These are phyloP conservation scores for Tiliqua scincoides DNA, from an alignment of 2,113 vertebrate genomes.

Conservation along the genomic window DNA sequence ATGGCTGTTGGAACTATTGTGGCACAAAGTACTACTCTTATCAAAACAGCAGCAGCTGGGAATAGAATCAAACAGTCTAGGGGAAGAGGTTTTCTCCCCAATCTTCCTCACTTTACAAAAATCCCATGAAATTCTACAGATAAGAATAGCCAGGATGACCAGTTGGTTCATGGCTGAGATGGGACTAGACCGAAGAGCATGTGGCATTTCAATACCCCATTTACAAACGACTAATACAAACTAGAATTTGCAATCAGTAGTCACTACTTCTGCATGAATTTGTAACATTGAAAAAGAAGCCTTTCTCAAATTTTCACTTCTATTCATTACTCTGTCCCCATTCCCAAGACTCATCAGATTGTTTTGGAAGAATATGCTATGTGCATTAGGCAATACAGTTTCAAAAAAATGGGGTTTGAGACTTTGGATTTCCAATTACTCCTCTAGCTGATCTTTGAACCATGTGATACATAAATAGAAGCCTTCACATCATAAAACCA, in stretches of 20 bases:
- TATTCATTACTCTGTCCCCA: no score
- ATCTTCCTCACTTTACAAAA: neutral
- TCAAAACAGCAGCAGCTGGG: neutral
- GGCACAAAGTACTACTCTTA: neutral
- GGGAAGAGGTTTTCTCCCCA: neutral
- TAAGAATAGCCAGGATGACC: neutral
- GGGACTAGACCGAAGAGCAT: neutral
- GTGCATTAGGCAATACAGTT: neutral
- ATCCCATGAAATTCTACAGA: neutral
- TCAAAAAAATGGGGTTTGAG: slow-evolving; percentile 26
- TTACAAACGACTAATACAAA: no score
- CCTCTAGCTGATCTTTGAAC: slow-evolving; percentile 45
- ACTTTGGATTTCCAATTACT: slow-evolving; percentile 30
- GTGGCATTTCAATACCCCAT: neutral
- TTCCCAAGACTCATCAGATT: neutral
- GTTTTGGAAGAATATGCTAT: neutral
- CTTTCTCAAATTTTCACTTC: neutral
- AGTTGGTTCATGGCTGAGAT: neutral
- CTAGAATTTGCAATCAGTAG: no score
- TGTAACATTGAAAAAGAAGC: neutral
- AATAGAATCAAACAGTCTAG: neutral
- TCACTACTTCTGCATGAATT: neutral
- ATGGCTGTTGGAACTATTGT: neutral
- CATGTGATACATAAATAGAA: slow-evolving; percentile 60
- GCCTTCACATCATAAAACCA: neutral